Evolutionary conservation across 2,113 vertebrate genomes (phyloP), one percentile per base, ranked within the genome.

Genomic region (Montifringilla adamsi): DNA sequence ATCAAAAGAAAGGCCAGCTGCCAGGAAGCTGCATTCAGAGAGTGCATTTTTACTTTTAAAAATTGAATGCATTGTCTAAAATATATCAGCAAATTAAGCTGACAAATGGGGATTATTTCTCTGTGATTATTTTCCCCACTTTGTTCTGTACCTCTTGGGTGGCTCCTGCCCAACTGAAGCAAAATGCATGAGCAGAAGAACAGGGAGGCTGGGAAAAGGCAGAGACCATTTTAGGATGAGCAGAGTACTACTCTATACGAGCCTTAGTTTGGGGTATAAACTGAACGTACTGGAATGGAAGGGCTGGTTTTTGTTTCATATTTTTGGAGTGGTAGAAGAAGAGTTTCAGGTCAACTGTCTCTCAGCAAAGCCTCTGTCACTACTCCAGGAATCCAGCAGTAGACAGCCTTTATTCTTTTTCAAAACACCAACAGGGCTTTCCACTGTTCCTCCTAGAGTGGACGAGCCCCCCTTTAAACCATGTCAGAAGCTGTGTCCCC

Each of bases 121-220:
- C 37, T 58, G 27, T 77, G 35, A 16, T 86, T 55, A 28, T 70
- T 88, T 90, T 62, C 49, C 13, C 37, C 23, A 13, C 20, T 70
- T 70, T 41, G 24, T 81, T 83, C 37, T 31, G 56, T 86, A 60
- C 9, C 8, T 59, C 27, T 75, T 31, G 58, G 10, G 9, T 41
- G 87, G 8, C 49, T 90, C 9, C 22, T 15, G 24, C 87, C 23
- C 53, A 81, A 3, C 10, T 41, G n/a, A 75, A 69, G 16, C 6
- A 46, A 69, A 85, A 74, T 18, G 19, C 7, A 16, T 0, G 0
- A 2, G 0, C 26, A 76, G 63, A 79, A n/a, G 63, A 79, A n/a
- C 30, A 41, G 27, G 30, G 47, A 92, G 27, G 26, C 27, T 72
- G 47, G 9, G 43, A 43, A 86, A 80, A 56, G 9, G 13, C 22